Percentiles rank a stretch among this genome's conserved stretches.
phyloP scores from a whole-genome alignment of 2,797 vertebrate genomes.

The Takifugu ocellatus region DNA sequence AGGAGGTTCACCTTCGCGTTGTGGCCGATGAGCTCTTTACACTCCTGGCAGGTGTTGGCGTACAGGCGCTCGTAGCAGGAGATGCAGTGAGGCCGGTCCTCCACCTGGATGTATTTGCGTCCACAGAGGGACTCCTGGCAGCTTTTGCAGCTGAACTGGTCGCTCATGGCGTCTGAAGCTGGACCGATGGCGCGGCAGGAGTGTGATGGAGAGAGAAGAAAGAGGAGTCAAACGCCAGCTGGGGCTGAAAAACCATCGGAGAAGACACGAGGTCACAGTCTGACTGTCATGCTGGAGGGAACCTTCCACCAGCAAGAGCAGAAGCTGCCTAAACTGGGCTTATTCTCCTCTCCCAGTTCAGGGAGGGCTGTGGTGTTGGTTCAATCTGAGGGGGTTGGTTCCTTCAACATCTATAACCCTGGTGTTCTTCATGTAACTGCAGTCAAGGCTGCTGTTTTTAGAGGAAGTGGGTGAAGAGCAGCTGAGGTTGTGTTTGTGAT shows the following conservation, averaged over 20 bases:
- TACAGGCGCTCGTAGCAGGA: slow-evolving; percentile 89
- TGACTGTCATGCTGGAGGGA: too few species aligned
- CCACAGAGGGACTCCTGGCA: slow-evolving; percentile 90
- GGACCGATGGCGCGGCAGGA: background rate
- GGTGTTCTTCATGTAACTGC: too few species aligned
- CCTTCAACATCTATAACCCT: too few species aligned
- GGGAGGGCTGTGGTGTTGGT: too few species aligned
- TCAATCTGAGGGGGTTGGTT: too few species aligned
- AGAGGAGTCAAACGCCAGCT: slow-evolving; percentile 23
- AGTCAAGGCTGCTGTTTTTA: too few species aligned
- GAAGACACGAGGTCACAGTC: slow-evolving; percentile 13
- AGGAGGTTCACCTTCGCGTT: slow-evolving; percentile 81
- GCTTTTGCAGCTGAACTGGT: slow-evolving; percentile 86
- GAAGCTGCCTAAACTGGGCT: too few species aligned
- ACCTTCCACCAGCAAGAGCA: too few species aligned
- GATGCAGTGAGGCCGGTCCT: slow-evolving; percentile 87
- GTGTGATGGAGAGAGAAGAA: slow-evolving; percentile 11
- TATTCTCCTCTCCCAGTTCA: too few species aligned
- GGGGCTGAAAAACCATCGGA: slow-evolving; percentile 23
- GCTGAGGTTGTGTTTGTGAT: too few species aligned
- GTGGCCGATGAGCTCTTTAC: slow-evolving; percentile 88
- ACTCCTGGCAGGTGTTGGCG: slow-evolving; percentile 90
- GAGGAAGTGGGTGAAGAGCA: too few species aligned
- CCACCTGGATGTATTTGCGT: slow-evolving; percentile 90
- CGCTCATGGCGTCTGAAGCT: slow-evolving; percentile 79